Evolutionary conservation across 2,888 invertebrate genomes (phyloP), one percentile per base, ranked within the genome.

Genomic region (Auanema freiburgensis): DNA sequence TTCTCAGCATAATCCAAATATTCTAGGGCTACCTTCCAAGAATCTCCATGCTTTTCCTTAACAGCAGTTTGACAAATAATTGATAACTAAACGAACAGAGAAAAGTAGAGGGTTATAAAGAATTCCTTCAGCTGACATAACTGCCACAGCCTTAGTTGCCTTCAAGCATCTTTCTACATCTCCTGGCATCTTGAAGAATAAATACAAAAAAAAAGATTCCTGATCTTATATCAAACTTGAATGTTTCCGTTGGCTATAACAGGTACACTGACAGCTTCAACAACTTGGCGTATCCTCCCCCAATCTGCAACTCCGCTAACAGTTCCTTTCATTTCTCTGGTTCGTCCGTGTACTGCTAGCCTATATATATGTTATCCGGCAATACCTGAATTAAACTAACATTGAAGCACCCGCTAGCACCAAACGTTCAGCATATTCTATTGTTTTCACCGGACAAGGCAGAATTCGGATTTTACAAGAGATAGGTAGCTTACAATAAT

Each of bases 181-280:
- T 80, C 90, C 89, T 76, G 92, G 84, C 79, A 91, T 91, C 85
- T 96, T 92, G 11, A n/a, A 12, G 11, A 24, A 14, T 16, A 2
- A 25, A 52, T 11, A 58, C 8, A 43, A 14, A 2, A 6, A 12
- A 43, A 5, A 46, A 23, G 8, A n/a, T 58, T 53, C 33, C 49
- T 44, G 59, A 59, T 14, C 50, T 52, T 12, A n/a, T 11, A 33
- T 53, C 24, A 33, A 33, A 91, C 91, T 84, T 96, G 93, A 75
- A 98, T 92, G 84, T 98, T 98, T 16, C 98, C 97, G 87, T 98
- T 98, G 25, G 96, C 94, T 84, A 97, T 90, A 82, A 98, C 92
- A 14, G 98, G 97, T 80, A 98, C 90, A 67, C 89, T 89, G 24
- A 97, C 89, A 64, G 90, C 89, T 75, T 92, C 88, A 90, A 91